Evolutionary conservation across 2,113 vertebrate genomes (phyloP).

Genomic region (Nestor notabilis): DNA sequence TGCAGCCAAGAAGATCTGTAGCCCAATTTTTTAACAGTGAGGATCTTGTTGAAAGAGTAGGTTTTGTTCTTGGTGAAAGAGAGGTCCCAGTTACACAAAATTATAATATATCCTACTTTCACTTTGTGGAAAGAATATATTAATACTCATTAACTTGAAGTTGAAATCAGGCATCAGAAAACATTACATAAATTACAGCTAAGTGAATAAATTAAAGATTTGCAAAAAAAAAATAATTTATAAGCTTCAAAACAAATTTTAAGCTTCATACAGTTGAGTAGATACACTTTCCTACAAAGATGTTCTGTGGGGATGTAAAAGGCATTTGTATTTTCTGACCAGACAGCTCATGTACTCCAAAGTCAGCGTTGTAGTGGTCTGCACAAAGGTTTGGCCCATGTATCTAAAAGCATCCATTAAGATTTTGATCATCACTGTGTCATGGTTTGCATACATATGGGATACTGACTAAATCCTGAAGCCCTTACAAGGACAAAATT

Average conservation of each 20-base stretch:
- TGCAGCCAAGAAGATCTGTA: neutral
- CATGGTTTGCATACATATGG: neutral
- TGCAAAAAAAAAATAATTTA: neutral
- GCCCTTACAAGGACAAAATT: neutral
- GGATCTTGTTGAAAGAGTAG: neutral
- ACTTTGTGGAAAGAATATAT: neutral
- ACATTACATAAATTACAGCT: neutral
- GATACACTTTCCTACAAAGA: neutral
- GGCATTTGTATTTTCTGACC: slow-evolving; percentile 2
- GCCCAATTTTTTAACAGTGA: neutral
- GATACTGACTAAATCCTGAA: slow-evolving; percentile 9
- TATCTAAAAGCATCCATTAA: neutral
- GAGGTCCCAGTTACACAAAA: neutral
- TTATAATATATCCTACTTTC: neutral
- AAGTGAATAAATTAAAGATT: neutral
- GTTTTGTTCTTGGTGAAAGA: neutral
- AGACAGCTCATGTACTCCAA: neutral
- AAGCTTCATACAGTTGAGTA: slow-evolving; percentile 4
- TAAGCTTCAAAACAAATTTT: neutral
- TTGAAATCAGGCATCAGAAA: neutral
- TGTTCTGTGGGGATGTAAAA: neutral
- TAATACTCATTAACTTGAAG: slow-evolving; percentile 6
- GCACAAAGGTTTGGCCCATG: neutral
- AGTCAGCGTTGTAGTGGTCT: neutral
- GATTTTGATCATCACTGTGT: neutral